These are phyloP conservation scores for Suillia variegata DNA, from an alignment of 2,888 invertebrate genomes.

Conservation along the genomic window DNA sequence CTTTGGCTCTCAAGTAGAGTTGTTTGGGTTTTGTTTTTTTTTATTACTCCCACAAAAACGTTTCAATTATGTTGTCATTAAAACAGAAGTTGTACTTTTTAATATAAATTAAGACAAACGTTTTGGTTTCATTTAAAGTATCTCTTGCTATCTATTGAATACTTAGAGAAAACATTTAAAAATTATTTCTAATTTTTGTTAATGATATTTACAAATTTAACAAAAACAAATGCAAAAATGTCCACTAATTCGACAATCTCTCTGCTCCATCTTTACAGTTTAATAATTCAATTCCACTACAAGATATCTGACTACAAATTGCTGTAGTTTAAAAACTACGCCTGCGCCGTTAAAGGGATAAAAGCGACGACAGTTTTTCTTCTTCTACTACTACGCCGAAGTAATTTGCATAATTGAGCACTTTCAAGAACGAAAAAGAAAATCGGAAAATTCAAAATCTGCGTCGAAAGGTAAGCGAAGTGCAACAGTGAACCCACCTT, in stretches of 20 bases:
- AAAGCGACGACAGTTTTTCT: neutral
- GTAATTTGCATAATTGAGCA: slow-evolving; percentile 22
- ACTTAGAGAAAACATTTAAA: too few relatives aligned
- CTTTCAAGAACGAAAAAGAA: neutral
- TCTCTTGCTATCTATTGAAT: too few relatives aligned
- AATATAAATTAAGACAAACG: neutral
- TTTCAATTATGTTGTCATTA: too few relatives aligned
- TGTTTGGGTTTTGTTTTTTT: too few relatives aligned
- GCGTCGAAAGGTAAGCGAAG: neutral
- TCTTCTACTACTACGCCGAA: neutral
- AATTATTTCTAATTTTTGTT: too few relatives aligned
- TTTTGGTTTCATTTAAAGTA: too few relatives aligned
- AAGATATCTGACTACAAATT: neutral
- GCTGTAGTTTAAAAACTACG: neutral
- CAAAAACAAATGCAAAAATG: too few relatives aligned
- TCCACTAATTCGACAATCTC: slow-evolving; percentile 2
- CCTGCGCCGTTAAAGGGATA: slow-evolving; percentile 3
- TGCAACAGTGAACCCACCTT: neutral
- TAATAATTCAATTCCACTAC: slow-evolving; percentile 19
- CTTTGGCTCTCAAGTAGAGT: too few relatives aligned
- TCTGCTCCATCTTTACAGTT: slow-evolving; percentile 22
- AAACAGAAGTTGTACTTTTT: too few relatives aligned
- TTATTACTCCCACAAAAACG: too few relatives aligned
- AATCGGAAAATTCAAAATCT: neutral
- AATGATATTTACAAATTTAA: too few relatives aligned